Evolutionary conservation across 2,113 vertebrate genomes (phyloP).

Genomic region (Acanthochromis polyacanthus): DNA sequence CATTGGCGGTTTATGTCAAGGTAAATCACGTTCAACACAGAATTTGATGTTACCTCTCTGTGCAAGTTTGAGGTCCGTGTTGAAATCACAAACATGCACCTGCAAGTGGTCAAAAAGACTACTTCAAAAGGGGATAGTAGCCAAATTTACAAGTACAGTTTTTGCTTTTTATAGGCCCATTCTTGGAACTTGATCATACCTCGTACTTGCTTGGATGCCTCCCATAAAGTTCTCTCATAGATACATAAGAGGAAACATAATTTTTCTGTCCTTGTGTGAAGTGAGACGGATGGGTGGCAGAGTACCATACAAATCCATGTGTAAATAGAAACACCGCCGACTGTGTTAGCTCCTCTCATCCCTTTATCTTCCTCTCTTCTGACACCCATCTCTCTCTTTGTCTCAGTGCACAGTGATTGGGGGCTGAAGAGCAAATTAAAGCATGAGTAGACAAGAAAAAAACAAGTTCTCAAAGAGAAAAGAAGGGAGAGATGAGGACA

Average conservation of each 20-base stretch:
- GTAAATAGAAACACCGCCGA: constrained; percentile 19
- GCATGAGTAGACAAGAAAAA: constrained; percentile 7
- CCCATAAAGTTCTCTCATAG: constrained; percentile 8
- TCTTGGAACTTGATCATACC: no score
- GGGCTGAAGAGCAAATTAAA: neutral
- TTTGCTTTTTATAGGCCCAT: no score
- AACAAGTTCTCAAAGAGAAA: constrained; percentile 13
- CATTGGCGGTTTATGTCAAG: no score
- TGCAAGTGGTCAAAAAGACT: no score
- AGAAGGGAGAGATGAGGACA: constrained; percentile 3
- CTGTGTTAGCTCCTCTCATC: constrained; percentile 10
- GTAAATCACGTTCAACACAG: no score
- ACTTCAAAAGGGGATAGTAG: no score
- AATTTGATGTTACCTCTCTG: no score
- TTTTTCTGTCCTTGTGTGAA: constrained; percentile 13
- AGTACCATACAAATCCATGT: neutral
- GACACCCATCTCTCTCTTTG: constrained; percentile 8
- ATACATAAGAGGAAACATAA: constrained; percentile 29
- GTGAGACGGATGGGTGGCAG: neutral
- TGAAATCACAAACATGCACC: no score
- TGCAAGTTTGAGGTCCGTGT: no score
- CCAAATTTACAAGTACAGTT: no score
- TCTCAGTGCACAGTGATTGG: neutral
- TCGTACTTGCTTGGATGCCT: neutral
- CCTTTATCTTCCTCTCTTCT: constrained; percentile 10